These are phyloP conservation scores for Brachionus plicatilis DNA, from an alignment of 1,140 invertebrate genomes.

Conservation along the genomic window DNA sequence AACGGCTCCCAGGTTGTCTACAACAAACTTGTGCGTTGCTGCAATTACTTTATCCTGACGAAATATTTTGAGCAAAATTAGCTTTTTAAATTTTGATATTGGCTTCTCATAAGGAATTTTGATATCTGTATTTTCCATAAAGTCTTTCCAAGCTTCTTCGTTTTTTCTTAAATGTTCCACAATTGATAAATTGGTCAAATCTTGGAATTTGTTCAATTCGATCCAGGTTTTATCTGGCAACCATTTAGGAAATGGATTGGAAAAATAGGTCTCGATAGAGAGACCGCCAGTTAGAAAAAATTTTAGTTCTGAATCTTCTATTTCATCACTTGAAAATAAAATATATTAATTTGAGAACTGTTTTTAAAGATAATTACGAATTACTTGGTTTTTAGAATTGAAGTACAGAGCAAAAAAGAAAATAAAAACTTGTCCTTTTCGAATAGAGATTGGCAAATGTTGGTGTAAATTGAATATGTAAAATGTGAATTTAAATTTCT, in stretches of 20 bases:
- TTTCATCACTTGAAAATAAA: conserved; percentile 45
- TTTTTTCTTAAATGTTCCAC: conserved; percentile 12
- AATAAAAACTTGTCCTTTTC: conserved; percentile 57
- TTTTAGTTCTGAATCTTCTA: conserved; percentile 53
- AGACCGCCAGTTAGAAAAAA: conserved; percentile 56
- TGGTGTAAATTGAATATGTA: conserved; percentile 54
- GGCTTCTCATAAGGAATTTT: conserved; percentile 46
- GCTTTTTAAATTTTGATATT: conserved; percentile 47
- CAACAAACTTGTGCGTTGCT: conserved; percentile 51
- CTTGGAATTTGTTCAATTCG: conserved; percentile 52
- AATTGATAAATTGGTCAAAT: conserved; percentile 44
- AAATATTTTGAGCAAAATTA: conserved; percentile 52
- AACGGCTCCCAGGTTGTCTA: conserved; percentile 48
- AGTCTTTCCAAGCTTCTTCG: conserved; percentile 49
- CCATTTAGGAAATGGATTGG: conserved; percentile 52
- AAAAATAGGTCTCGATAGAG: conserved; percentile 53
- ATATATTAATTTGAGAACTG: not conserved
- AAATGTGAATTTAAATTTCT: conserved; percentile 52
- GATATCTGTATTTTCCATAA: conserved; percentile 49
- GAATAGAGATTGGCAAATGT: conserved; percentile 55
- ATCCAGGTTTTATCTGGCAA: conserved; percentile 54
- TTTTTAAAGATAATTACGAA: not conserved
- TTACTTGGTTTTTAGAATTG: conserved; percentile 46
- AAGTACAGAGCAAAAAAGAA: conserved; percentile 55
- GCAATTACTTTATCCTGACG: conserved; percentile 55